These are phyloP conservation scores for Lethenteron camtschaticum DNA, from an alignment of 2,113 vertebrate genomes.

Conservation along the genomic window DNA sequence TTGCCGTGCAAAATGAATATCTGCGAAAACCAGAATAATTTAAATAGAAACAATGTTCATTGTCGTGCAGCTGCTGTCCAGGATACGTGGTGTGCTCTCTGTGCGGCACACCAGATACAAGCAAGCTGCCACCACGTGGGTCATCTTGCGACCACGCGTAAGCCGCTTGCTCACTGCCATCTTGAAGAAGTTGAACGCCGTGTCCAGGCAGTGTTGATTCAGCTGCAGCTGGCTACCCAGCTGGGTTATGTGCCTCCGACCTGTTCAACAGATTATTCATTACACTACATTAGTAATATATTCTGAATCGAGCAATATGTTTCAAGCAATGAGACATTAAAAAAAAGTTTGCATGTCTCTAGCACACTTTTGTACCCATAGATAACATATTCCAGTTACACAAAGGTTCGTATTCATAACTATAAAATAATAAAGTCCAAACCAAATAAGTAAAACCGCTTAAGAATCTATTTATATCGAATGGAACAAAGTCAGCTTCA, in stretches of 20 bases:
- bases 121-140: constrained; percentile 65
- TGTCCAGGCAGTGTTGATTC: constrained; percentile 78
- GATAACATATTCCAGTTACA: no score
- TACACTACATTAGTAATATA: no score
- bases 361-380: no score
- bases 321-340: no score
- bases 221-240: constrained; percentile 82
- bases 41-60: background rate
- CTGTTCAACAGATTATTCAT: constrained; percentile 17
- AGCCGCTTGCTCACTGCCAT: constrained; percentile 72
- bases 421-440: no score
- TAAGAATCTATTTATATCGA: no score
- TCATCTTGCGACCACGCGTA: constrained; percentile 47
- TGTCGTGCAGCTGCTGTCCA: constrained; percentile 16
- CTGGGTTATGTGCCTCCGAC: constrained; percentile 47
- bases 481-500: no score
- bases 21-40: background rate
- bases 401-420: no score
- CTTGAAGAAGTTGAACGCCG: constrained; percentile 91
- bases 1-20: no score
- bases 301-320: no score
- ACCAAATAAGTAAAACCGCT: no score
- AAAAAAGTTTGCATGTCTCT: no score
- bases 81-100: constrained; percentile 85
- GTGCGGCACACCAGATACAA: constrained; percentile 90